phyloP scores from a whole-genome alignment of 1,140 invertebrate species.

The Macrosteles quadrilineatus region DNA sequence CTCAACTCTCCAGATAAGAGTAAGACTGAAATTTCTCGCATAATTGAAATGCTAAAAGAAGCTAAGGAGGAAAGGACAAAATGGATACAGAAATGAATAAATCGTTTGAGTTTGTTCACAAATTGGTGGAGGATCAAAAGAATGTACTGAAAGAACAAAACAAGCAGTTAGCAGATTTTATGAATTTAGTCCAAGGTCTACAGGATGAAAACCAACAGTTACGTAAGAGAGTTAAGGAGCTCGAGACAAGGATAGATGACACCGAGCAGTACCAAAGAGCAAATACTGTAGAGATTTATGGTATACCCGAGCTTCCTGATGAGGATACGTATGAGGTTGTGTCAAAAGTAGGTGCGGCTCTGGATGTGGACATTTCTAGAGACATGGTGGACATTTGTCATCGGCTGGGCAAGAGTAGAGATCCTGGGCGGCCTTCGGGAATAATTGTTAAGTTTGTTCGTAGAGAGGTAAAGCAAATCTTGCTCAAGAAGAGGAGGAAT shows the following conservation, averaged over 20 bases:
- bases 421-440: background rate
- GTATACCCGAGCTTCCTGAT: background rate
- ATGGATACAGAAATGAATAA: constrained; percentile 31
- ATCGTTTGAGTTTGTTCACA: constrained; percentile 22
- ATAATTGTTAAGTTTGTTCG: constrained; percentile 25
- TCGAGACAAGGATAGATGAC: background rate
- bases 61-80: constrained; percentile 36
- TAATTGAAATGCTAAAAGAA: constrained; percentile 29
- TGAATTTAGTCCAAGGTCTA: constrained; percentile 5
- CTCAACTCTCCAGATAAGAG: background rate
- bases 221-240: constrained; percentile 1
- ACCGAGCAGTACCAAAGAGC: constrained; percentile 4
- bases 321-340: constrained; percentile 25
- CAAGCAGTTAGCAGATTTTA: background rate
- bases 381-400: constrained; percentile 17
- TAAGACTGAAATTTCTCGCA: background rate
- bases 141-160: constrained; percentile 9
- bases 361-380: constrained; percentile 1
- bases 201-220: constrained; percentile 10
- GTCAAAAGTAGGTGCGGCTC: constrained; percentile 9
- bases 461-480: constrained; percentile 10
- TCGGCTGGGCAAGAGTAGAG: constrained; percentile 6
- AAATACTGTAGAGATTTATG: constrained; percentile 22
- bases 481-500: background rate
- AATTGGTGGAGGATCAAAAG: constrained; percentile 16